Evolutionary conservation across 2,888 invertebrate genomes (phyloP), one percentile per base, ranked within the genome.

Genomic region (Heliconius aoede): DNA sequence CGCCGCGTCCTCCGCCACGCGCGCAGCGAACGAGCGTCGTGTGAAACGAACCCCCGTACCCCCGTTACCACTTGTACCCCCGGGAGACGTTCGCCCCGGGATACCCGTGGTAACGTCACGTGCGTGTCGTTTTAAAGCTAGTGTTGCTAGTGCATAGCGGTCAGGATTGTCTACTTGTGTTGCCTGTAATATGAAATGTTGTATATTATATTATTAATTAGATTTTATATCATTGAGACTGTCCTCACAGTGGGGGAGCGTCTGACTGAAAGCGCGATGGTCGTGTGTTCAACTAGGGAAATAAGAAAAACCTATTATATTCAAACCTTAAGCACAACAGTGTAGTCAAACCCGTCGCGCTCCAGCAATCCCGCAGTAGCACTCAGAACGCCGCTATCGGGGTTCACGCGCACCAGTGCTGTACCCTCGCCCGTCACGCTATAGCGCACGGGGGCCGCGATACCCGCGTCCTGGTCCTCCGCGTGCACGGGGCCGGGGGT

Each of bases 101-200:
- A 72, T n/a, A 46, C 73, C 8, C 87, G 73, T 76, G 40, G 55
- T 96, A 88, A 97, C 97, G 8, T 67, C 60, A 32, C 36, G 18
- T 95, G 77, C 96, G 62, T 95, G 91, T 84, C 55, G 46, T 15
- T 96, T 96, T 94, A 98, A 94, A 21, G 97, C 96, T 74, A 98
- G 95, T 0, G 98, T 98, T 1, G 97, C 97, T 78, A 98, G 93
- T 0, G 98, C 97, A 88, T 98, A 98, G 73, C 98, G 96, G 92
- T 98, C 98, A 0, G 97, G 94, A 94, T 98, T 98, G 91, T 98
- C 98, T 78, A 96, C 94, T 87, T 97, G 97, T 1, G 96, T 97
- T 13, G 97, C 97, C 95, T 97, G 91, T 1, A 83, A 46, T 26
- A 9, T 36, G 21, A 24, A 3, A 55, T 21, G 7, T 55, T n/a